A percentile compares a stretch with the other conserved stretches of the same genome.
These are phyloP conservation scores for human (Homo sapiens) DNA, from an alignment of 2,113 vertebrate species.

Conservation along the genomic window GRCh38 chr3:7039501-7040000, in stretches of 20 bases:
- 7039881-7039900: neutral
- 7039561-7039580: neutral
- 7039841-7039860: neutral
- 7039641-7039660: neutral
- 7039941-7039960: neutral
- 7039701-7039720: neutral
- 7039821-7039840: neutral
- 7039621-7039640: neutral
- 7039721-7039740: neutral
- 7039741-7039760: neutral
- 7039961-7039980: neutral
- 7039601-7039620: neutral
- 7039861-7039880: neutral
- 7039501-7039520: slow-evolving; percentile 25
- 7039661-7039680: neutral
- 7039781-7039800: neutral
- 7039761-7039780: neutral
- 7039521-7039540: neutral
- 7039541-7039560: neutral
- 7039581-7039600: neutral
- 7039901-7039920: neutral
- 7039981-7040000: neutral
- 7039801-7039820: neutral
- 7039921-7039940: neutral
- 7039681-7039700: neutral